These are phyloP conservation scores for Rhopalosiphum padi DNA, from an alignment of 1,140 invertebrate genomes.

Conservation along the genomic window DNA sequence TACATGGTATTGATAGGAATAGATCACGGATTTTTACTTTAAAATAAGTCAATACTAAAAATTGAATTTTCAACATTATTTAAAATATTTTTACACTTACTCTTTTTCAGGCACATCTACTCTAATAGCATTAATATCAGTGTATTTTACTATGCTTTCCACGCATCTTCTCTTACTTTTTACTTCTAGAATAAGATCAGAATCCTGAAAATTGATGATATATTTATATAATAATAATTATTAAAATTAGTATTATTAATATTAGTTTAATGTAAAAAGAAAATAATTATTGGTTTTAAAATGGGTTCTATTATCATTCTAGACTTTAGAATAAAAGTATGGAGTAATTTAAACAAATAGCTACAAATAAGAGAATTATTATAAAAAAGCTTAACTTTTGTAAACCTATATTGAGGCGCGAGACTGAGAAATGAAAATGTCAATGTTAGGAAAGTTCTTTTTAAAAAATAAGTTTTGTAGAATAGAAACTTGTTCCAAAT, in stretches of 20 bases:
- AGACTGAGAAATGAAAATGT: no score
- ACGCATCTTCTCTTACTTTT: slow-evolving; percentile 33
- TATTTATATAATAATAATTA: neutral
- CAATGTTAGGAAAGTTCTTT: no score
- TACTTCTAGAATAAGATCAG: neutral
- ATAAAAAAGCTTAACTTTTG: neutral
- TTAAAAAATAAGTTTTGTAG: no score
- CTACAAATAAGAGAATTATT: neutral
- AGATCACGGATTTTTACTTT: neutral
- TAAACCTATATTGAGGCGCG: no score
- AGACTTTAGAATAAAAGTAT: neutral
- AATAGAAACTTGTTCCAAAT: no score
- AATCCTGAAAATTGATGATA: neutral
- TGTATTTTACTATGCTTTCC: slow-evolving; percentile 25
- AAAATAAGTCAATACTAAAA: neutral
- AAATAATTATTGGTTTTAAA: neutral
- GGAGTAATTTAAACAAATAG: neutral
- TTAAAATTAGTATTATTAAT: neutral
- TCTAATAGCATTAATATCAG: slow-evolving; percentile 17
- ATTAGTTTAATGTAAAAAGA: neutral
- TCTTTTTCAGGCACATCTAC: neutral
- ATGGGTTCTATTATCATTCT: neutral
- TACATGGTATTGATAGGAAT: no score
- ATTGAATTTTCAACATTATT: neutral
- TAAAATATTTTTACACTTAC: slow-evolving; percentile 25